These are phyloP conservation scores for Bovichtus variegatus DNA, from an alignment of 2,797 vertebrate genomes.

Conservation along the genomic window DNA sequence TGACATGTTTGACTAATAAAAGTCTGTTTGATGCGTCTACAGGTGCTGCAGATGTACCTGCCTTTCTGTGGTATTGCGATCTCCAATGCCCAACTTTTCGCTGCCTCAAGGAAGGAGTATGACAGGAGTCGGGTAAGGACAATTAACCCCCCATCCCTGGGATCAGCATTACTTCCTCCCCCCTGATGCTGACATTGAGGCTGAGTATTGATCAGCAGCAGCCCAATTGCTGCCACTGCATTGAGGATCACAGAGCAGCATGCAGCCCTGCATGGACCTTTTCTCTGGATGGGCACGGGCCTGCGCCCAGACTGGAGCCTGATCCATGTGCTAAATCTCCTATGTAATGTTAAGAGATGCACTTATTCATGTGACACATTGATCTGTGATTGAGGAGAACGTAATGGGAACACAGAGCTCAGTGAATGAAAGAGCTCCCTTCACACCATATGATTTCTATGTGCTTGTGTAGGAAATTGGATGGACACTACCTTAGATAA, in stretches of 20 bases:
- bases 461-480: constrained; percentile 65
- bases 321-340: constrained; percentile 71
- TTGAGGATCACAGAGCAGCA: constrained; percentile 63
- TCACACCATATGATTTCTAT: constrained; percentile 64
- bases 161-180: constrained; percentile 66
- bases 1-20: background rate
- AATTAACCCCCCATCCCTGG: constrained; percentile 32
- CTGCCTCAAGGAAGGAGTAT: constrained; percentile 98
- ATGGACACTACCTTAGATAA: constrained; percentile 63
- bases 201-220: constrained; percentile 77
- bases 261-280: constrained; percentile 65
- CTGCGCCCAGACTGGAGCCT: constrained; percentile 40
- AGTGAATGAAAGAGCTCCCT: constrained; percentile 54
- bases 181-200: constrained; percentile 72
- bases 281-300: constrained; percentile 64
- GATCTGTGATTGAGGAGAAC: constrained; percentile 76
- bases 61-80: constrained; percentile 99
- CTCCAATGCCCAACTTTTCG: constrained; percentile 97
- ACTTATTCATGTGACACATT: constrained; percentile 79
- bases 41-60: constrained; percentile 99
- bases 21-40: constrained; percentile 49
- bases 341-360: constrained; percentile 66
- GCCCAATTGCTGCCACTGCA: constrained; percentile 77
- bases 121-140: constrained; percentile 96
- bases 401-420: constrained; percentile 71